These are phyloP conservation scores for Ornithoptera priamus DNA, from an alignment of 2,888 invertebrate species.

Conservation along the genomic window DNA sequence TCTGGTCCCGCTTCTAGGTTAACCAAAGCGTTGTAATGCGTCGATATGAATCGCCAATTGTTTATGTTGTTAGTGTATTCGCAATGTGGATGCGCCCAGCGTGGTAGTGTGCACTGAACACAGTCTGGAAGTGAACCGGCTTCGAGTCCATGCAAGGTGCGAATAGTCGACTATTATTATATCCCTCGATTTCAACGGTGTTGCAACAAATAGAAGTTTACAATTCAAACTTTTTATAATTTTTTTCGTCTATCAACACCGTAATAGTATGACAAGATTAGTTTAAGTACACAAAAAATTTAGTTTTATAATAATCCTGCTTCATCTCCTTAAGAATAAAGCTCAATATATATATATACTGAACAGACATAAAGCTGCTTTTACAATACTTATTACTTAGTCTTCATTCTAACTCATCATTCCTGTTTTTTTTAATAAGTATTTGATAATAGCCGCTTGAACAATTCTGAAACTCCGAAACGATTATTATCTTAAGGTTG, in stretches of 20 bases:
- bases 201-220: slow-evolving; percentile 27
- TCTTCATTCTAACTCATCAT: too few species aligned
- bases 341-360: too few species aligned
- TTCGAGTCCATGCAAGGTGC: slow-evolving; percentile 40
- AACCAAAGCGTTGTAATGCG: slow-evolving; percentile 53
- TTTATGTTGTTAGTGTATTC: slow-evolving; percentile 66
- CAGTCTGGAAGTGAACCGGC: slow-evolving; percentile 55
- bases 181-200: slow-evolving; percentile 60
- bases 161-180: slow-evolving; percentile 75
- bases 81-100: slow-evolving; percentile 71
- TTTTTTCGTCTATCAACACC: slow-evolving; percentile 13
- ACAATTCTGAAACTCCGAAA: too few species aligned
- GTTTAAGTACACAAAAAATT: slow-evolving; percentile 8
- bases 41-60: slow-evolving; percentile 61
- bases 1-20: slow-evolving; percentile 52
- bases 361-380: too few species aligned
- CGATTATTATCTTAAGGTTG: too few species aligned
- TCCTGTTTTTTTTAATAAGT: too few species aligned
- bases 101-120: slow-evolving; percentile 59
- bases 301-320: too few species aligned
- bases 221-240: slow-evolving; percentile 3
- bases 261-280: slow-evolving; percentile 24
- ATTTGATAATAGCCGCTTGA: too few species aligned
- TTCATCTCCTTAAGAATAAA: too few species aligned
- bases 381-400: too few species aligned